Conservation (phyloP, 1,140 invertebrate species). For the Lasioglossum albipes region DNA sequence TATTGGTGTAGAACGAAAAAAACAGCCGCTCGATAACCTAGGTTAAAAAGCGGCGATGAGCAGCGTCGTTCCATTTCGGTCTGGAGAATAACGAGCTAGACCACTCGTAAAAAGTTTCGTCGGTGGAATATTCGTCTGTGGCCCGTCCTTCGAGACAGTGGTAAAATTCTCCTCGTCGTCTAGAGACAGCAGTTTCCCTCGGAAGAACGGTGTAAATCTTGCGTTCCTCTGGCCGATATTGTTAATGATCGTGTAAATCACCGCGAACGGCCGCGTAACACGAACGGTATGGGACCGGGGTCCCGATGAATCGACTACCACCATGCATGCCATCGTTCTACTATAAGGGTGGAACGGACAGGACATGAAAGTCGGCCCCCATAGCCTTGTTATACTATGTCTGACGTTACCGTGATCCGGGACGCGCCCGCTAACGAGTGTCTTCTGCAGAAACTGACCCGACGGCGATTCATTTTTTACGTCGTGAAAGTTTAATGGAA, state of each 20-base stretch:
- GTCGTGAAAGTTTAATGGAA: conserved; percentile 49
- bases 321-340: conserved; percentile 32
- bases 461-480: conserved; percentile 60
- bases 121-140: conserved; percentile 16
- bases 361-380: conserved; percentile 52
- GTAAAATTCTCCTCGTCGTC: conserved; percentile 13
- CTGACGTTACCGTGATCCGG: conserved; percentile 52
- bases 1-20: conserved; percentile 39
- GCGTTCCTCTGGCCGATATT: conserved; percentile 41
- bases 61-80: conserved; percentile 42
- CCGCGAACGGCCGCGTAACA: conserved; percentile 56
- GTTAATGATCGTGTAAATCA: conserved; percentile 68
- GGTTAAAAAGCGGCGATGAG: conserved; percentile 37
- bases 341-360: conserved; percentile 54
- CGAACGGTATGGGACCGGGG: conserved; percentile 41
- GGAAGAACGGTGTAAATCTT: conserved; percentile 59
- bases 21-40: conserved; percentile 33
- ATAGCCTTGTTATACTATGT: conserved; percentile 51
- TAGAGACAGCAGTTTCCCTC: conserved; percentile 52
- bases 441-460: conserved; percentile 47
- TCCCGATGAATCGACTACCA: conserved; percentile 54
- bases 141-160: conserved; percentile 23
- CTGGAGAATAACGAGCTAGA: conserved; percentile 56
- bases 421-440: conserved; percentile 56
- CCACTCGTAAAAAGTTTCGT: conserved; percentile 57